Percentiles rank a stretch among this genome's conserved stretches.
These are phyloP conservation scores for Pelecanus crispus DNA, from an alignment of 2,113 vertebrate species.

Conservation along the genomic window DNA sequence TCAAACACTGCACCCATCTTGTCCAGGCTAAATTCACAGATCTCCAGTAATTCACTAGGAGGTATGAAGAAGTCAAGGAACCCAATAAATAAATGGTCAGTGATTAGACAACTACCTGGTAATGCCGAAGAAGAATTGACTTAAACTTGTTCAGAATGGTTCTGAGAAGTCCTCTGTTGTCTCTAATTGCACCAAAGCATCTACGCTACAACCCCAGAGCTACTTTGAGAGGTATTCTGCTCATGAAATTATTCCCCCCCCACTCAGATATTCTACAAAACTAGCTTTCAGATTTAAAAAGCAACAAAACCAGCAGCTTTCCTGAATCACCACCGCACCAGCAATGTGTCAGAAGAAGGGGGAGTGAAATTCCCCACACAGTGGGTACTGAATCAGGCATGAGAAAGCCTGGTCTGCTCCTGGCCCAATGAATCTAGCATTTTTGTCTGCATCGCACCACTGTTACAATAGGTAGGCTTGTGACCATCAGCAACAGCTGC, in stretches of 20 bases:
- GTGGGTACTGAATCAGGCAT: neutral
- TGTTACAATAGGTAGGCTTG: neutral
- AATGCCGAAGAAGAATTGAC: neutral
- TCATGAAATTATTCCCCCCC: neutral
- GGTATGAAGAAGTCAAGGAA: conserved; percentile 84
- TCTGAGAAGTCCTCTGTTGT: neutral
- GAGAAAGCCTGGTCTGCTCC: neutral
- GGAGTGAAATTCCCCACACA: neutral
- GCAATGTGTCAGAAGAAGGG: neutral
- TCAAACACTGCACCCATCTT: conserved; percentile 89
- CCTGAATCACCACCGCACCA: neutral
- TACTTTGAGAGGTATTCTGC: neutral
- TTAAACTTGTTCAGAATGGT: neutral
- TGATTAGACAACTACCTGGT: neutral
- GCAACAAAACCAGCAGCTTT: neutral
- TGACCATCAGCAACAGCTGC: neutral
- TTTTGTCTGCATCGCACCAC: neutral
- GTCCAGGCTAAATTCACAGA: conserved; percentile 91
- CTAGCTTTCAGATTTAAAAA: neutral
- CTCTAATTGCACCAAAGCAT: neutral
- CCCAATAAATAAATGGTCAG: neutral
- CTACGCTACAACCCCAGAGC: neutral
- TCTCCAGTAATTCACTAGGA: conserved; percentile 89
- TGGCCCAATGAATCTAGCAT: neutral
- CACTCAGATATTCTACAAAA: neutral